Evolutionary conservation across 2,888 invertebrate species (phyloP).

Genomic region (Magallana nippona): DNA sequence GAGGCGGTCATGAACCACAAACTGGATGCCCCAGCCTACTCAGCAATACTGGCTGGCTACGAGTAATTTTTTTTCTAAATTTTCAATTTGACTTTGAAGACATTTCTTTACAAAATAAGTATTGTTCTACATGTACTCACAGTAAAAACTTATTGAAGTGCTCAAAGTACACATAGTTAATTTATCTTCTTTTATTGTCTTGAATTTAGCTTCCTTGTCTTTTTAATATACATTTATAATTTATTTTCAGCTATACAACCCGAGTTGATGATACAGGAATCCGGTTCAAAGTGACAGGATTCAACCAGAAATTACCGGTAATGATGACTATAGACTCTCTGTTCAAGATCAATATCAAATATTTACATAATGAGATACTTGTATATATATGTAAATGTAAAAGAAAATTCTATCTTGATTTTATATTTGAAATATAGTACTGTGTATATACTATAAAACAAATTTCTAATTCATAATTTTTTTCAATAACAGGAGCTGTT

Average conservation of each 20-base stretch:
- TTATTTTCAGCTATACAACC: constrained; percentile 81
- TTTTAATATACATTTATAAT: background rate
- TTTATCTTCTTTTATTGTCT: no score
- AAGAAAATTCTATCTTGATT: no score
- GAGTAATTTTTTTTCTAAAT: constrained; percentile 54
- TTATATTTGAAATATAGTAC: background rate
- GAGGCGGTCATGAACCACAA: constrained; percentile 82
- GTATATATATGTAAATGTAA: no score
- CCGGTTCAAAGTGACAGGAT: constrained; percentile 85
- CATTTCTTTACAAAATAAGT: no score
- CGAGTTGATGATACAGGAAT: constrained; percentile 86
- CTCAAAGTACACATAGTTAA: no score
- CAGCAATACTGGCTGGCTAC: constrained; percentile 86
- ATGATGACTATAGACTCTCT: constrained; percentile 66
- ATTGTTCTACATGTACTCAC: no score
- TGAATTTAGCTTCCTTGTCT: background rate
- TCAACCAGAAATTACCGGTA: constrained; percentile 87
- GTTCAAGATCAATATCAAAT: no score
- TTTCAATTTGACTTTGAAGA: no score
- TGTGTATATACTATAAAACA: no score
- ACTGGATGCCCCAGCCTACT: constrained; percentile 86
- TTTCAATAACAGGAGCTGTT: constrained; percentile 84
- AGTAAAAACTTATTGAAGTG: no score
- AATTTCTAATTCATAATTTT: background rate
- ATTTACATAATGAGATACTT: no score